Evolutionary conservation across 1,140 invertebrate genomes (phyloP), one percentile per base, ranked within the genome.

Genomic region (Octopus sinensis): DNA sequence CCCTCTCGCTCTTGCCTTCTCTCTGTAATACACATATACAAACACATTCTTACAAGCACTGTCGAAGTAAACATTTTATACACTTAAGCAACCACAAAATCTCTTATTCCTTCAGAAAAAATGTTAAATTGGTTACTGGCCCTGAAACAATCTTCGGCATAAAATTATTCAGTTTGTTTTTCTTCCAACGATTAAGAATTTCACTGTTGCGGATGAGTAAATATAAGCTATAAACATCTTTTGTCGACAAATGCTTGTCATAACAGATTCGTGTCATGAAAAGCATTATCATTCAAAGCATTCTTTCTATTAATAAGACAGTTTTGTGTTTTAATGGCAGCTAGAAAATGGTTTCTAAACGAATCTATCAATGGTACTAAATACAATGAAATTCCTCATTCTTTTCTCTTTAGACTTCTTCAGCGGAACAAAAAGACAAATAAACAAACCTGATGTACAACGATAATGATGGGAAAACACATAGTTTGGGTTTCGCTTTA

Each of bases 21-120:
- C 82, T 80, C 54, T 43, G 30, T 43, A 43, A 81, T 83, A 43
- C 84, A 84, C 80, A 75, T 83, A 23, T 81, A 83, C 4, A 79
- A 54, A 80, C 80, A 75, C 54, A 76, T 76, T 30, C 62, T 7
- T 5, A 17, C 79, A 80, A 51, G n/a, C 4, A 23, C n/a, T n/a
- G 43, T 7, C 53, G 23, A 43, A 79, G n/a, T 10, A 23, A 79
- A 30, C 51, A 43, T 13, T 53, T 53, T 30, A 30, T 23, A 68
- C 56, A 80, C 53, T 10, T 73, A 23, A 43, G n/a, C 51, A 7
- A 62, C 9, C n/a, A 9, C 13, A 54, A 78, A 9, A 17, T 5
- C 0, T 43, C 17, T 6, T 13, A 0, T 79, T n/a, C 5, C 17
- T 80, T 51, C 5, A 73, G 30, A 23, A 76, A 51, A 13, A 51